Evolutionary conservation across 2,888 invertebrate genomes (phyloP).

Genomic region (Pristionchus entomophagus): DNA sequence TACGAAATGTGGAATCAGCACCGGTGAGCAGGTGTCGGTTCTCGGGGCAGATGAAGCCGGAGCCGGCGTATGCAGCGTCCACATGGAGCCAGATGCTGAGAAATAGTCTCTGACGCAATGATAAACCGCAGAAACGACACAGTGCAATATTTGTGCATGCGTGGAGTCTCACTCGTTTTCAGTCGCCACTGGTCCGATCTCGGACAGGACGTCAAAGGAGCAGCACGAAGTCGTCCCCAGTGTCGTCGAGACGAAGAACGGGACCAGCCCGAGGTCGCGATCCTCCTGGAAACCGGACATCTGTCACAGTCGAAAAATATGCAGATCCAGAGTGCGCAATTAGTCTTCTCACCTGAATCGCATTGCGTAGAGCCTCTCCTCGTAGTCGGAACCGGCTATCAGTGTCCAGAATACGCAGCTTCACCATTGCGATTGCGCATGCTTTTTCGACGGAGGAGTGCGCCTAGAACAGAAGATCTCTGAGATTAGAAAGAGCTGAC

Average conservation of each 20-base stretch:
- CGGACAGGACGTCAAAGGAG: constrained; percentile 93
- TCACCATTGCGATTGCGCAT: constrained; percentile 91
- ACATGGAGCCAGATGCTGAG: constrained; percentile 90
- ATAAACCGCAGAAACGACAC: background rate
- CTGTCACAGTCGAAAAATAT: too few relatives aligned
- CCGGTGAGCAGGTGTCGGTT: constrained; percentile 86
- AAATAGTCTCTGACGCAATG: background rate
- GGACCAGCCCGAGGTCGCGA: constrained; percentile 90
- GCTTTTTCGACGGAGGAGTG: constrained; percentile 97
- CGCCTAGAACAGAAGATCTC: constrained; percentile 79
- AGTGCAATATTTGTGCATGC: background rate
- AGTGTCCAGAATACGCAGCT: constrained; percentile 92
- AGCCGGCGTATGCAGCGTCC: constrained; percentile 97
- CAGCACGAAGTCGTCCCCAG: constrained; percentile 97
- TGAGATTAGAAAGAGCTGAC: background rate
- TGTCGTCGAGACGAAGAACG: constrained; percentile 93
- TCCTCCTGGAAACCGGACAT: constrained; percentile 96
- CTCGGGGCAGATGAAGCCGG: constrained; percentile 96
- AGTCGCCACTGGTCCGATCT: constrained; percentile 90
- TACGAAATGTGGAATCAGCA: too few relatives aligned
- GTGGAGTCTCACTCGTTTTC: constrained; percentile 76
- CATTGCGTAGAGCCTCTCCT: constrained; percentile 86
- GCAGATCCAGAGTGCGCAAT: background rate
- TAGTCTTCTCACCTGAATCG: constrained; percentile 81
- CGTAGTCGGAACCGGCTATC: constrained; percentile 89